phyloP scores from a whole-genome alignment of 2,113 vertebrate species.

The Laticauda laticaudata region DNA sequence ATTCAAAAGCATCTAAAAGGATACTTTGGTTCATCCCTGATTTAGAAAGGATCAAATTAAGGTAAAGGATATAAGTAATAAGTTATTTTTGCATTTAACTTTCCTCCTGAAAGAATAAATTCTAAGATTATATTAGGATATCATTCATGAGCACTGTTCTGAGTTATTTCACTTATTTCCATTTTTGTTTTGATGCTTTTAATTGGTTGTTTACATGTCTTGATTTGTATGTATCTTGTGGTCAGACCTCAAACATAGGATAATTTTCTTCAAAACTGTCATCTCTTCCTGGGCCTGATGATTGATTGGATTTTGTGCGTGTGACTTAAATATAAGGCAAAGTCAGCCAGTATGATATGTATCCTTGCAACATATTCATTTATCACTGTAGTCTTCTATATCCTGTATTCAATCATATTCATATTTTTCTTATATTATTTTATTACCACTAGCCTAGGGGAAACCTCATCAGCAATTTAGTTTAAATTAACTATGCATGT shows the following conservation, averaged over 20 bases:
- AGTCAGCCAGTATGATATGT: constrained; percentile 34
- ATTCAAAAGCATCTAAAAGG: background rate
- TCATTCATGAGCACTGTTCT: constrained; percentile 51
- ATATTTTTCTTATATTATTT: constrained; percentile 68
- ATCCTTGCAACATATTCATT: constrained; percentile 52
- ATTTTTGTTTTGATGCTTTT: constrained; percentile 17
- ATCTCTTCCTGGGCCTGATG: constrained; percentile 51
- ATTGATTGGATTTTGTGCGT: constrained; percentile 59
- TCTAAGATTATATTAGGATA: constrained; percentile 44
- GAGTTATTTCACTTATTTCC: constrained; percentile 48
- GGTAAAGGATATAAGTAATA: background rate
- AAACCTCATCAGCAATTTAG: constrained; percentile 70
- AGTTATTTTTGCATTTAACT: background rate
- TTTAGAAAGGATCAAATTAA: background rate
- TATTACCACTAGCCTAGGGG: constrained; percentile 60
- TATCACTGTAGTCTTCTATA: constrained; percentile 41
- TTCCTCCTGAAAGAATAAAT: constrained; percentile 30
- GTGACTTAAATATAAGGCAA: background rate
- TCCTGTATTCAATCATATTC: constrained; percentile 72
- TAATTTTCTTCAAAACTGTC: constrained; percentile 46
- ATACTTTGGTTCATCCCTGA: background rate
- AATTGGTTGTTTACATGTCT: constrained; percentile 66
- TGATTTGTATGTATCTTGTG: constrained; percentile 32
- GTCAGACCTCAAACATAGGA: constrained; percentile 32
- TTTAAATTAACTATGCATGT: constrained; percentile 70